These are phyloP conservation scores for Sebastes flavidus DNA, from an alignment of 2,797 vertebrate genomes.

Conservation along the genomic window DNA sequence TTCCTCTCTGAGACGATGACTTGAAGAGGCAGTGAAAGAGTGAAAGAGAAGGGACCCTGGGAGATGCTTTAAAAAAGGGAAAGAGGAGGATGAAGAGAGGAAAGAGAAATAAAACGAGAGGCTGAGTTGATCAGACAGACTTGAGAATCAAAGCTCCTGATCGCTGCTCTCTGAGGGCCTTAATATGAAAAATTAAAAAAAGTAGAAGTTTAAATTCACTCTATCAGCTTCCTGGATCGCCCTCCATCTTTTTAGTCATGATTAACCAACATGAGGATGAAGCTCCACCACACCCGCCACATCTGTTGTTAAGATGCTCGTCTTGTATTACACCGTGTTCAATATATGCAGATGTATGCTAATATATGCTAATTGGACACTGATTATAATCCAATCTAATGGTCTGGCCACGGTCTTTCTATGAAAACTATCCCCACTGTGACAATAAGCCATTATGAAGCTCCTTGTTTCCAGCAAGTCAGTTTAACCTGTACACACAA, in stretches of 20 bases:
- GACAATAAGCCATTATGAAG: constrained; percentile 17
- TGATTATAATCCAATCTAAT: constrained; percentile 48
- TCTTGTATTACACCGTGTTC: neutral
- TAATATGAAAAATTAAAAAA: neutral
- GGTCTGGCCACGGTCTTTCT: constrained; percentile 16
- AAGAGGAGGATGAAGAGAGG: neutral
- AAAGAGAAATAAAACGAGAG: neutral
- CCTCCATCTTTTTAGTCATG: neutral
- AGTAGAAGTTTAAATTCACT: neutral
- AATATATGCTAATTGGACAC: constrained; percentile 68
- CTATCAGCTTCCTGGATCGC: neutral
- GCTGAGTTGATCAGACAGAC: neutral
- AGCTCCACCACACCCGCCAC: constrained; percentile 10
- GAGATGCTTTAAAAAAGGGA: neutral
- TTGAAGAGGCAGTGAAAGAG: neutral
- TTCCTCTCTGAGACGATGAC: neutral
- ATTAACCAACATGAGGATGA: neutral
- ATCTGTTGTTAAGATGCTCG: constrained; percentile 49
- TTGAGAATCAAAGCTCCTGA: neutral
- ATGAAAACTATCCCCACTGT: constrained; percentile 35
- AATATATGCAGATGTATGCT: constrained; percentile 52
- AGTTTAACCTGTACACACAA: constrained; percentile 1
- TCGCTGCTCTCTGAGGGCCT: neutral
- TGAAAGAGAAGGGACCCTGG: neutral
- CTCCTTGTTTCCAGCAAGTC: neutral